Percentiles rank a stretch among this genome's conserved stretches.
Evolutionary conservation across 2,797 vertebrate genomes (phyloP).

Genomic region (Thalassophryne amazonica): DNA sequence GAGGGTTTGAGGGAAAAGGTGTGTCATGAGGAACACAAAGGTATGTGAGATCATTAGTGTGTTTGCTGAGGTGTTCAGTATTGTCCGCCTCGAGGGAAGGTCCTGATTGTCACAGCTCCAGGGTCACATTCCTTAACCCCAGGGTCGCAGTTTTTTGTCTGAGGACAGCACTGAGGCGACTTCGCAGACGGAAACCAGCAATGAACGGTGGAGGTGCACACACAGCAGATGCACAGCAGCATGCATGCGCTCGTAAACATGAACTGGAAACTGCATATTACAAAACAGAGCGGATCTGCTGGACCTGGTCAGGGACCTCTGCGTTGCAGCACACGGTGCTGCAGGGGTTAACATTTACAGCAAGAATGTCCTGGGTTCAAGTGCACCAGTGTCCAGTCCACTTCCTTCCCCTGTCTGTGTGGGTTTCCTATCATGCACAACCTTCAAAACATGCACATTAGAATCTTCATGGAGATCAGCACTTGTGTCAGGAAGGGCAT

Average conservation of each 20-base stretch:
- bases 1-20: slow-evolving; percentile 11
- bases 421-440: no score
- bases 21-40: slow-evolving; percentile 12
- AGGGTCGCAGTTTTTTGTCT: slow-evolving; percentile 74
- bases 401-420: no score
- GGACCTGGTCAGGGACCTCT: no score
- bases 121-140: slow-evolving; percentile 80
- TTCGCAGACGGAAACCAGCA: slow-evolving; percentile 75
- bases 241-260: slow-evolving; percentile 4
- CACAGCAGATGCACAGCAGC: slow-evolving; percentile 29
- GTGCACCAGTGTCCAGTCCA: no score
- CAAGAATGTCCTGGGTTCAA: no score
- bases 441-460: no score
- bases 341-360: no score
- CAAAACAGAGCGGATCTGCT: no score
- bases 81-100: slow-evolving; percentile 63
- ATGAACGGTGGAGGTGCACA: slow-evolving; percentile 42
- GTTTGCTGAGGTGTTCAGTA: slow-evolving; percentile 61
- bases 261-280: no score
- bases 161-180: slow-evolving; percentile 67
- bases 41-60: slow-evolving; percentile 49
- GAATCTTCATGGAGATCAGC: no score
- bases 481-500: no score
- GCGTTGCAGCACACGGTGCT: no score
- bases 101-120: slow-evolving; percentile 67